These are phyloP conservation scores for Mormyrus hasselquistii DNA, from an alignment of 2,797 vertebrate genomes.

Conservation along the genomic window DNA sequence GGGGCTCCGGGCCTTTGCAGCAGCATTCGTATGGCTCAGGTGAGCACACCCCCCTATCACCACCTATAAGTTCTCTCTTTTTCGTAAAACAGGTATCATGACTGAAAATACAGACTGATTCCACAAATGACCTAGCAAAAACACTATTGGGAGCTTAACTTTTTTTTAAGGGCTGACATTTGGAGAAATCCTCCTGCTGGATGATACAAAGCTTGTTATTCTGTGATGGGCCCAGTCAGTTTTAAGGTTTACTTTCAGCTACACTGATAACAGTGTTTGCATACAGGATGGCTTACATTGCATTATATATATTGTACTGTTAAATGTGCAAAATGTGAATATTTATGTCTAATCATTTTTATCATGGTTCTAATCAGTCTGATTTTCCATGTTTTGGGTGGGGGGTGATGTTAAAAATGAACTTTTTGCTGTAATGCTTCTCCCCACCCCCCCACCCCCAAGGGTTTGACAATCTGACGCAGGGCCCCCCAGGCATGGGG, in stretches of 20 bases:
- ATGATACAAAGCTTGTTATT: not conserved
- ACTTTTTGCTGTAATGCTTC: not conserved
- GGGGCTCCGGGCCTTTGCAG: conserved; percentile 76
- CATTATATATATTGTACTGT: not conserved
- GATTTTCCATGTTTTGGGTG: not conserved
- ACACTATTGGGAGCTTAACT: not conserved
- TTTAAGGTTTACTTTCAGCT: not conserved
- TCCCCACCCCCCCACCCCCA: not conserved
- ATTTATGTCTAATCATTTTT: not conserved
- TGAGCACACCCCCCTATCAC: conserved; percentile 34
- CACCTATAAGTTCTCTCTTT: not conserved
- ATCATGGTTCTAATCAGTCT: not conserved
- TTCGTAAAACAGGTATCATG: not conserved
- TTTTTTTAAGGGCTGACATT: not conserved
- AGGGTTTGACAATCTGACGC: conserved; percentile 92
- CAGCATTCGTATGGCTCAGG: conserved; percentile 85
- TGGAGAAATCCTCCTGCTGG: not conserved
- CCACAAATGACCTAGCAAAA: not conserved
- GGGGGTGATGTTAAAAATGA: not conserved
- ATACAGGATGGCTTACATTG: not conserved
- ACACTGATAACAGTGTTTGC: not conserved
- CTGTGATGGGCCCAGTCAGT: not conserved
- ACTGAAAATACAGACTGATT: not conserved
- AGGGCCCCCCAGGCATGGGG: conserved; percentile 73
- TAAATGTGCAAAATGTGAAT: not conserved